phyloP scores from a whole-genome alignment of 2,113 vertebrate species.

The Megaceryle torquata region DNA sequence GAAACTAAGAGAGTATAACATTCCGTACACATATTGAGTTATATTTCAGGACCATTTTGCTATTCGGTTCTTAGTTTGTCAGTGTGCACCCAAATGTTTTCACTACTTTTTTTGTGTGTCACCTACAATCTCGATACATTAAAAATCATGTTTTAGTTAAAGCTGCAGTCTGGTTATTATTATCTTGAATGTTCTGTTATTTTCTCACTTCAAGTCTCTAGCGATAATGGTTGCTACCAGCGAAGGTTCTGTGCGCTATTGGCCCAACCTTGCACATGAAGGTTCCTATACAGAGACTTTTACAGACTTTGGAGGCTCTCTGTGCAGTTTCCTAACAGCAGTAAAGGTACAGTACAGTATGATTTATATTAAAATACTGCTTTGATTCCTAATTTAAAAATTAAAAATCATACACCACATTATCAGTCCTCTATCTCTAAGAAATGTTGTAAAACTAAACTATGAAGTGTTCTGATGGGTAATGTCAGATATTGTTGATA shows the following conservation, averaged over 20 bases:
- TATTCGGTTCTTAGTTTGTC: not conserved
- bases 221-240: conserved; percentile 84
- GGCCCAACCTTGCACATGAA: conserved; percentile 87
- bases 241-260: conserved; percentile 86
- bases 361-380: not conserved
- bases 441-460: not conserved
- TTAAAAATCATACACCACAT: not conserved
- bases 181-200: not conserved
- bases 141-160: not conserved
- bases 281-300: conserved; percentile 80
- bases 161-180: not conserved
- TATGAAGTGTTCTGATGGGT: not conserved
- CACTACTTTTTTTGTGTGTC: not conserved
- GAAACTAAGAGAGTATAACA: not conserved
- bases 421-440: not conserved
- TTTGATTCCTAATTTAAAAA: not conserved
- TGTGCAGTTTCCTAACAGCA: conserved; percentile 85
- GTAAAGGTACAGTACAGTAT: conserved; percentile 77
- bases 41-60: not conserved
- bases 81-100: not conserved
- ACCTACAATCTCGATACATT: not conserved
- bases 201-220: conserved; percentile 70
- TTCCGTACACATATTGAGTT: accelerated
- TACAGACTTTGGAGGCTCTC: conserved; percentile 79
- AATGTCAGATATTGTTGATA: not conserved